A percentile compares a stretch with the other conserved stretches of the same genome.
Evolutionary conservation across 1,140 invertebrate genomes (phyloP).

Genomic region (Psix sp.): DNA sequence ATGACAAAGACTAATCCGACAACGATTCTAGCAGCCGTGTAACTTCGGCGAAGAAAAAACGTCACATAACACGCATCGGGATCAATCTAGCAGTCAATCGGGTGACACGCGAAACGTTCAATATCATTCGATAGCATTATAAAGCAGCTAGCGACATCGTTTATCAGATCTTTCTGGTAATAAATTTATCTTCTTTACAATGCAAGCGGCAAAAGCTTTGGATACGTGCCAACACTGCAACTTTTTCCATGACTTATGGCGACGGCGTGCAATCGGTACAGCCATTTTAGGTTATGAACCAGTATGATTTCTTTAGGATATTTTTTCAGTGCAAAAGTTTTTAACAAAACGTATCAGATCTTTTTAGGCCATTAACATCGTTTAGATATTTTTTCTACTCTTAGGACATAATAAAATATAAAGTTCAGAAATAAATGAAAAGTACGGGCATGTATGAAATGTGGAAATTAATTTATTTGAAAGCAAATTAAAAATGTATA

Average conservation of each 20-base stretch:
- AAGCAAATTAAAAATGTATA: no score
- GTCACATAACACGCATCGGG: constrained; percentile 21
- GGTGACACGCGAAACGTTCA: constrained; percentile 31
- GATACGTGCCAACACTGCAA: constrained; percentile 62
- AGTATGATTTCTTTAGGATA: constrained; percentile 39
- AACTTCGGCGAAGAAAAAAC: constrained; percentile 36
- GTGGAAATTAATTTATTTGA: no score
- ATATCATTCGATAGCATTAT: constrained; percentile 46
- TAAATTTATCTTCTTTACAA: constrained; percentile 67
- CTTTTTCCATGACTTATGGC: constrained; percentile 66
- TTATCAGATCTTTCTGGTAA: constrained; percentile 65
- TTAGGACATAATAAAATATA: no score
- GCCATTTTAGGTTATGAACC: constrained; percentile 59
- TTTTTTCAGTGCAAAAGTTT: constrained; percentile 12
- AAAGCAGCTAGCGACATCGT: constrained; percentile 45
- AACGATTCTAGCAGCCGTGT: constrained; percentile 11
- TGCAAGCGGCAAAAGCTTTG: constrained; percentile 63
- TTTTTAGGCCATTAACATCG: background rate
- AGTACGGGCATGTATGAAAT: no score
- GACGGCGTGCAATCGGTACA: constrained; percentile 50
- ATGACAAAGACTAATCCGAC: constrained; percentile 32
- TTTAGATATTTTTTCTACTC: no score
- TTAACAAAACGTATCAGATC: background rate
- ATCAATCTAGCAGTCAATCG: constrained; percentile 38
- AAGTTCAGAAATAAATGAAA: no score